Base-by-base conservation (phyloP, 2,888 invertebrate genomes). In the Bombylius major region DNA sequence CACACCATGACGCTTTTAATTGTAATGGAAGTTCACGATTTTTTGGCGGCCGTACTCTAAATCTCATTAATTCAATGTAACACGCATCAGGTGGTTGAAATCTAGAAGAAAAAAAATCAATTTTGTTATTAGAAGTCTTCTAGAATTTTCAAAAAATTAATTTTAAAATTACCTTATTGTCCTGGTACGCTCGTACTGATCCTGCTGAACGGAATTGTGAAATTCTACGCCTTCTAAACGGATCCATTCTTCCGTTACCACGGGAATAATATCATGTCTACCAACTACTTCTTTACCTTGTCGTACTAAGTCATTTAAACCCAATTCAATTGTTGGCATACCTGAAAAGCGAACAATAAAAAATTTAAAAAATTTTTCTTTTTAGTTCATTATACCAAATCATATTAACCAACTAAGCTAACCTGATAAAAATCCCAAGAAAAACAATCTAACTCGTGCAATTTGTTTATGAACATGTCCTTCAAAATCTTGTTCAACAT, bases 271-370 rank as follows among this genome's bases (percentile, higher is more conserved):
- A 76, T 99, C 99, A 75, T 97, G 96, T 5, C 99, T 81, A 0
- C 99, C 96, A 3, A 99, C 99, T 54, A 99, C 96, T 79, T 99
- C 99, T 75, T 88, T 89, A n/a, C 98, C 98, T 75, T 96, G 93
- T n/a, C 97, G 81, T 73, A 92, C 83, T 80, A 94, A 83, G 75
- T 99, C 99, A 75, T 99, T 99, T 56, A 99, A 83, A 5, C 99
- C 99, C 64, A 99, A 77, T 76, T 99, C 99, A 62, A 98, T 86
- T 69, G 89, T 89, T 5, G 98, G 98, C 89, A 93, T 92, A 54
- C 95, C 91, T 83, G 59, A 8, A 64, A 55, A 52, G 13, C 12
- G 14, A 13, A 12, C 45, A 36, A 42, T n/a, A 33, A 50, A 49
- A 31, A 54, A 57, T 23, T 23, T 23, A 23, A 23, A 23, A 23